Base-by-base conservation (phyloP, 1,140 invertebrate genomes). In the Bombus impatiens region DNA sequence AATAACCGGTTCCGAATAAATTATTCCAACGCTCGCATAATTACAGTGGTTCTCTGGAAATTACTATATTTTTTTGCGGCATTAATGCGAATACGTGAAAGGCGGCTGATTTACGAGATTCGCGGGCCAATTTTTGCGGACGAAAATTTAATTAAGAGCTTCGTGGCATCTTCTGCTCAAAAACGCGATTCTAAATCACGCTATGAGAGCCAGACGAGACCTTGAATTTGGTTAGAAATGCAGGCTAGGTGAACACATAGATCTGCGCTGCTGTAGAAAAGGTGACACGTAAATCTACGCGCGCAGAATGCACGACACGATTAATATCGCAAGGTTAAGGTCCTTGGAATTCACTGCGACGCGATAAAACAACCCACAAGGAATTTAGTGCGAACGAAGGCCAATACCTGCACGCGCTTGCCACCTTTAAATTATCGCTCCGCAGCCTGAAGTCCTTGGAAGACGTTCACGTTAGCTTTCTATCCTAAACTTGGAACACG, bases 381-480 rank as follows among this genome's bases (percentile, higher is more conserved):
- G 42, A 83, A 83, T 67, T 83, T 83, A 67, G 44, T 40, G 22
- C 59, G 32, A 74, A 75, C 80, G 74, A 76, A 82, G 44, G 22
- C 32, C 42, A 18, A 67, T 59, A 83, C 71, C 59, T 82, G 81
- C 25, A 22, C 32, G 25, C 8, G 32, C 13, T 13, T 44, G 22
- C 42, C 32, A 25, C 42, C 44, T n/a, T 32, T 83, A 77, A 83
- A 77, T 77, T 44, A 83, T 67, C 72, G 65, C 8, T 22, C 5
- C 13, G 28, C 3, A 32, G 32, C 37, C 22, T 18, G 18, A 47
- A 53, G 57, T 32, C 53, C 32, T 82, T 35, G 70, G n/a, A 42
- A 12, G 57, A 82, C 47, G 57, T 47, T n/a, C 28, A 32, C 32
- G n/a, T 22, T 76, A 68, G 15, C 35, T 53, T 37, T 28, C 62